These are phyloP conservation scores for Vesta saturnalis DNA, from an alignment of 2,888 invertebrate species.

Conservation along the genomic window DNA sequence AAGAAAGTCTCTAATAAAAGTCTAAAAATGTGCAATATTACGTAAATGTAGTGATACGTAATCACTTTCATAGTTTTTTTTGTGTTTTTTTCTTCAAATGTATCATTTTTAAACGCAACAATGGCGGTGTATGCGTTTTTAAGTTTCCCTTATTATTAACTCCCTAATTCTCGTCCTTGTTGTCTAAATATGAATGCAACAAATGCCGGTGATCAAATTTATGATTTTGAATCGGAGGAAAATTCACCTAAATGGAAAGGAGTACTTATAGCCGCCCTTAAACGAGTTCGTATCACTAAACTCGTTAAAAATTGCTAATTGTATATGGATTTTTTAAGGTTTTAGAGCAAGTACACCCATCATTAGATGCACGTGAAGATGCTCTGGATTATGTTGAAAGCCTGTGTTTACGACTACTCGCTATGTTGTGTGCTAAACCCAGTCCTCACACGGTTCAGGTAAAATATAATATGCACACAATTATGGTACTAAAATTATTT, in stretches of 20 bases:
- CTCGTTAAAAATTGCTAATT: conserved; percentile 13
- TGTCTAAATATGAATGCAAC: conserved; percentile 61
- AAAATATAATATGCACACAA: conserved; percentile 30
- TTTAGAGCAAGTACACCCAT: conserved; percentile 90
- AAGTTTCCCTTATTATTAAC: conserved; percentile 41
- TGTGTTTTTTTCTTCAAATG: conserved; percentile 42
- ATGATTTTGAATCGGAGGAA: conserved; percentile 90
- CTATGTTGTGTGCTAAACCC: conserved; percentile 87
- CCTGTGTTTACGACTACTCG: conserved; percentile 86
- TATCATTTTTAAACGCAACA: conserved; percentile 38
- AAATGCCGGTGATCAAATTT: conserved; percentile 65
- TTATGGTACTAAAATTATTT: neutral
- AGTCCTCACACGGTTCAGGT: conserved; percentile 83
- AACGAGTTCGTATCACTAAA: conserved; percentile 73
- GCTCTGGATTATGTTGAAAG: conserved; percentile 93
- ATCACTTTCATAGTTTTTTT: conserved; percentile 46
- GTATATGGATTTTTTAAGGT: conserved; percentile 69
- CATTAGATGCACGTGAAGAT: conserved; percentile 84
- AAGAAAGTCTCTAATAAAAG: conserved; percentile 34
- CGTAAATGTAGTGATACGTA: conserved; percentile 48
- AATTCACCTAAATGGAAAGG: conserved; percentile 94
- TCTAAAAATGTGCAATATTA: conserved; percentile 52
- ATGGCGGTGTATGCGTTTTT: conserved; percentile 49
- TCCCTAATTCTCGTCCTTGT: conserved; percentile 15
- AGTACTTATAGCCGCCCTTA: conserved; percentile 85